Percentiles rank a stretch among this genome's conserved stretches.
Conservation (phyloP, 2,113 vertebrate genomes). For the Forbesichthys papilliferus region DNA sequence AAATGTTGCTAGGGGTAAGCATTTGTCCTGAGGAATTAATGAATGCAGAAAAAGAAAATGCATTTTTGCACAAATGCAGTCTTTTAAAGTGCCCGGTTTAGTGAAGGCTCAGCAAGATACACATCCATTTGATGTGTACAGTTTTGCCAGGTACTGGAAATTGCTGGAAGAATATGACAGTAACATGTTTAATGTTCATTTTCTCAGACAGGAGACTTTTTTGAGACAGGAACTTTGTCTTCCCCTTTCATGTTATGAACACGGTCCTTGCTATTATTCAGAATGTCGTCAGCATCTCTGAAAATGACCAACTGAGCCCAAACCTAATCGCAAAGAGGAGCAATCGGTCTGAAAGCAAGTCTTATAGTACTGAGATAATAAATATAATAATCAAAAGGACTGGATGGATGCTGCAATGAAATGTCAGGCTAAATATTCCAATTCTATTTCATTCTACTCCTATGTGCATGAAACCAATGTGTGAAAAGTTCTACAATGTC, state of each 20-base stretch:
- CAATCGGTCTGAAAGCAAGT: background rate
- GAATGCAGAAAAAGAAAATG: conserved; percentile 22
- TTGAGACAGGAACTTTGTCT: conserved; percentile 35
- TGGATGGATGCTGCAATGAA: conserved; percentile 42
- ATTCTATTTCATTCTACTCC: too few relatives aligned
- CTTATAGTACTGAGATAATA: conserved; percentile 20
- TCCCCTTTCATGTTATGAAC: conserved; percentile 10
- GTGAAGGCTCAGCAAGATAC: conserved; percentile 21
- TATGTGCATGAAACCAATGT: too few relatives aligned
- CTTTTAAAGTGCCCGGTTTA: background rate
- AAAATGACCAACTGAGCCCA: background rate
- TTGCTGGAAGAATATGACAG: conserved; percentile 20
- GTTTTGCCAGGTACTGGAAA: conserved; percentile 13
- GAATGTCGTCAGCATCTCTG: conserved; percentile 3
- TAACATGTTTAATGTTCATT: conserved; percentile 29
- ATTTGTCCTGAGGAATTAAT: conserved; percentile 43
- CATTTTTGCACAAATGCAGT: conserved; percentile 9
- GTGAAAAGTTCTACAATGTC: too few relatives aligned
- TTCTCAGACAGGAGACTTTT: background rate
- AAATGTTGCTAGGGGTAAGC: conserved; percentile 58
- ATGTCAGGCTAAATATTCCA: conserved; percentile 6
- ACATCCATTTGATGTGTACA: conserved; percentile 17
- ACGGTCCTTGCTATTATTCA: conserved; percentile 5
- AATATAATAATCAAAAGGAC: conserved; percentile 29
- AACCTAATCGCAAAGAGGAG: background rate